A percentile compares a stretch with the other conserved stretches of the same genome.
Conservation (phyloP, 2,888 invertebrate species). For the Pherbina coryleti region DNA sequence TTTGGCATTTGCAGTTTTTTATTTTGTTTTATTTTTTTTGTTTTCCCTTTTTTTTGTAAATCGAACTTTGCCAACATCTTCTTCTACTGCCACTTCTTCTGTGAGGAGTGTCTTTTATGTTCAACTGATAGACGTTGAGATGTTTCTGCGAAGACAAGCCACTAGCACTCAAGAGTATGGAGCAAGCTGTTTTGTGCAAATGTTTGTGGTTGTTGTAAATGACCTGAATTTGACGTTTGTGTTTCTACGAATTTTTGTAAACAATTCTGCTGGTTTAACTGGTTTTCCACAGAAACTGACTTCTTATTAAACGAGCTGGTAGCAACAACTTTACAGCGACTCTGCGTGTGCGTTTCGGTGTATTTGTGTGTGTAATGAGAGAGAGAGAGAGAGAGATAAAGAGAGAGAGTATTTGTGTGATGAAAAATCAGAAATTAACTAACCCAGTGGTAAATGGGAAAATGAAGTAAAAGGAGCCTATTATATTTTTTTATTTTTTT, state of each 20-base stretch:
- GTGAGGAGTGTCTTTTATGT: no score
- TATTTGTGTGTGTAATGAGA: not conserved
- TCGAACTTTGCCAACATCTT: not conserved
- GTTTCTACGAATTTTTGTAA: conserved; percentile 20
- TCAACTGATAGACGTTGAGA: not conserved
- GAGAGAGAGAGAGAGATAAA: not conserved
- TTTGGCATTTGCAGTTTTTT: not conserved
- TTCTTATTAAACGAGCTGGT: not conserved
- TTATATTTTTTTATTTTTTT: no score
- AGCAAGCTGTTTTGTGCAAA: not conserved
- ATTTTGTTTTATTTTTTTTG: no score
- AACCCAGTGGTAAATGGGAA: no score
- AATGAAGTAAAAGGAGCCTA: no score
- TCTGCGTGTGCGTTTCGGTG: not conserved
- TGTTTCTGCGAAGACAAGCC: not conserved
- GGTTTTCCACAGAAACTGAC: conserved; percentile 1
- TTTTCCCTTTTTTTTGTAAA: no score
- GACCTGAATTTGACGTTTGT: conserved; percentile 19
- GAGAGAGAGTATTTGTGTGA: not conserved
- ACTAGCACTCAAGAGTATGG: not conserved
- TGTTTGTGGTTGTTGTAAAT: conserved; percentile 14
- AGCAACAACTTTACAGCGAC: not conserved
- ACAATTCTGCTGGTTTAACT: conserved; percentile 5
- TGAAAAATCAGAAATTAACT: no score
- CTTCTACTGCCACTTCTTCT: not conserved